Evolutionary conservation across 2,888 invertebrate genomes (phyloP), one percentile per base, ranked within the genome.

Genomic region (Diplazon laetatorius): DNA sequence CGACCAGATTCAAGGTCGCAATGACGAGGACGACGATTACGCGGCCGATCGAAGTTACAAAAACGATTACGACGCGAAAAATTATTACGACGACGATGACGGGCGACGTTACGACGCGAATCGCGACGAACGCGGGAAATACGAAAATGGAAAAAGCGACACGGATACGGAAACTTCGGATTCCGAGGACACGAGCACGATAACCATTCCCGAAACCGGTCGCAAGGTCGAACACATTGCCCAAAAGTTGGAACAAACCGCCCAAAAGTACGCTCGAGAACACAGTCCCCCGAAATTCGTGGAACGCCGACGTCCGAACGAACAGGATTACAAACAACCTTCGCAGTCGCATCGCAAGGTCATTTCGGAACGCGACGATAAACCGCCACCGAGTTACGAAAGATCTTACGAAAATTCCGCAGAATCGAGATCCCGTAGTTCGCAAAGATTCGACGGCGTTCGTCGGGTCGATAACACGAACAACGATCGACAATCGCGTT

Each of bases 161-260:
- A n/a, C n/a, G n/a, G n/a, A n/a, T 10, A 85, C 87, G 0, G 88
- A 85, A 0, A 80, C 86, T n/a, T n/a, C n/a, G 0, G 90, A 88
- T 16, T 89, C 90, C 0, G 91, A 90, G 35, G 91, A 90, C 65
- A 89, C 90, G 22, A 89, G 89, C 37, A 91, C 91, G 1, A 88
- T 90, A 2, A 90, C 90, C 0, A 89, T 90, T 25, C 90, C 90
- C 1, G 89, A 90, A 59, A 87, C 85, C 0, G 89, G 89, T 0
- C 82, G 90, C 3, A 91, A 91, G 42, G 91, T 91, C 10, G 91
- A 91, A 68, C 91, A 91, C 48, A 91, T 91, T 9, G 87, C 91
- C 0, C 91, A 91, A 78, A 91, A 91, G 69, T 82, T 91, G 6
- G 91, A 91, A 71, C 91, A 91, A 73, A 91, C 91, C 0, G 91